These are phyloP conservation scores for Chromoteleia sp. DNA, from an alignment of 2,888 invertebrate species.

Conservation along the genomic window DNA sequence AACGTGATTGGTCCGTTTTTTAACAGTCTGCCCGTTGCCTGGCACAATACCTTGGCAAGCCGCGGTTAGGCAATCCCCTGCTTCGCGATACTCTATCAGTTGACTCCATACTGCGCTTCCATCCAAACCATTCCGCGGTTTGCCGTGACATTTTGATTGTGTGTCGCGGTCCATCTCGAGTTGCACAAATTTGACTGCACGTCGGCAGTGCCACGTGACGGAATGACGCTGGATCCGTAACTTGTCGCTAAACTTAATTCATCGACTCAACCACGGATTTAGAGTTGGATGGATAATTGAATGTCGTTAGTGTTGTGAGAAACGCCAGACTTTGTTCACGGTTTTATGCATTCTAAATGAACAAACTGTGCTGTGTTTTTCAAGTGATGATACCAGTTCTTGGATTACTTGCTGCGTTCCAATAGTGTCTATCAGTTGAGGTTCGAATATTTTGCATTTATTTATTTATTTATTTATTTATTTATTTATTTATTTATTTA, in stretches of 20 bases:
- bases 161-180: conserved; percentile 65
- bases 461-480: no score
- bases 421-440: neutral
- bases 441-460: neutral
- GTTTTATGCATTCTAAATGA: neutral
- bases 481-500: no score
- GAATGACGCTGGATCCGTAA: neutral
- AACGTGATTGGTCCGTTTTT: conserved; percentile 83
- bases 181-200: conserved; percentile 8
- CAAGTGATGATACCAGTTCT: conserved; percentile 27
- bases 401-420: conserved; percentile 13
- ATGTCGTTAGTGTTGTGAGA: conserved; percentile 6
- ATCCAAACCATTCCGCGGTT: conserved; percentile 76
- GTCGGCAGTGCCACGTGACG: conserved; percentile 18
- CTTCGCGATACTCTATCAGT: conserved; percentile 83
- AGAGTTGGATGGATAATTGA: neutral
- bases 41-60: conserved; percentile 74
- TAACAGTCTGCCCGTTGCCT: conserved; percentile 75
- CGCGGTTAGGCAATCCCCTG: conserved; percentile 81
- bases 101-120: conserved; percentile 78
- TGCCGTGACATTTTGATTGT: no score
- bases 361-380: conserved; percentile 31
- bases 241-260: neutral
- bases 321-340: neutral
- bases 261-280: neutral